A percentile compares a stretch with the other conserved stretches of the same genome.
These are phyloP conservation scores for Stercorarius parasiticus DNA, from an alignment of 2,113 vertebrate genomes.

Conservation along the genomic window DNA sequence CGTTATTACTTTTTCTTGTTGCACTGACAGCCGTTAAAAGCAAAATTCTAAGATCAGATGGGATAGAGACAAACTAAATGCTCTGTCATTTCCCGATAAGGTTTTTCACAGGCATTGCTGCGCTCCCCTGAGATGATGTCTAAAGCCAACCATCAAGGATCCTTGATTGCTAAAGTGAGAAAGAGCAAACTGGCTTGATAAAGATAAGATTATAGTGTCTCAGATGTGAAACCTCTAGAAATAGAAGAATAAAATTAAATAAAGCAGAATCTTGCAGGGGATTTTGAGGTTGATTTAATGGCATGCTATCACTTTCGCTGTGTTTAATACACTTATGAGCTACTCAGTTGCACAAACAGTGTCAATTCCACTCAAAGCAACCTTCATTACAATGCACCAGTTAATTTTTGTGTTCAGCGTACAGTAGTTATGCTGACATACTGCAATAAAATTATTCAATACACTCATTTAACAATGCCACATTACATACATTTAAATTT, in stretches of 20 bases:
- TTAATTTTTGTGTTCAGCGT: conserved; percentile 11
- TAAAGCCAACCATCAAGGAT: conserved; percentile 22
- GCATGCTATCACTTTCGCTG: background rate
- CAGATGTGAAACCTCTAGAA: conserved; percentile 25
- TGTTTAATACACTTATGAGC: background rate
- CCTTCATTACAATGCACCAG: background rate
- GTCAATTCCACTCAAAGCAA: conserved; percentile 1
- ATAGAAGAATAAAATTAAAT: conserved; percentile 55
- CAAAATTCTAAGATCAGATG: conserved; percentile 17
- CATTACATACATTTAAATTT: background rate
- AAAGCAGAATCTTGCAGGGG: background rate
- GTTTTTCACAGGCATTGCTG: conserved; percentile 16
- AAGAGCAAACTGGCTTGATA: conserved; percentile 44
- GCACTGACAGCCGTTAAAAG: background rate
- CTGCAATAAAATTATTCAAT: background rate
- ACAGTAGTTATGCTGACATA: background rate
- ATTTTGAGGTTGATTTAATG: conserved; percentile 31
- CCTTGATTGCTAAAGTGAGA: conserved; percentile 10
- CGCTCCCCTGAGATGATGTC: background rate
- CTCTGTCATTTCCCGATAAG: conserved; percentile 54
- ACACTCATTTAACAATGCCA: background rate
- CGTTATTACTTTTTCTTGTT: background rate
- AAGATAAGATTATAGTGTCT: conserved; percentile 49
- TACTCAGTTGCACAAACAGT: background rate
- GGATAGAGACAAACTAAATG: conserved; percentile 21